Conservation (phyloP, 2,888 invertebrate genomes). For the Acrobasis suavella region DNA sequence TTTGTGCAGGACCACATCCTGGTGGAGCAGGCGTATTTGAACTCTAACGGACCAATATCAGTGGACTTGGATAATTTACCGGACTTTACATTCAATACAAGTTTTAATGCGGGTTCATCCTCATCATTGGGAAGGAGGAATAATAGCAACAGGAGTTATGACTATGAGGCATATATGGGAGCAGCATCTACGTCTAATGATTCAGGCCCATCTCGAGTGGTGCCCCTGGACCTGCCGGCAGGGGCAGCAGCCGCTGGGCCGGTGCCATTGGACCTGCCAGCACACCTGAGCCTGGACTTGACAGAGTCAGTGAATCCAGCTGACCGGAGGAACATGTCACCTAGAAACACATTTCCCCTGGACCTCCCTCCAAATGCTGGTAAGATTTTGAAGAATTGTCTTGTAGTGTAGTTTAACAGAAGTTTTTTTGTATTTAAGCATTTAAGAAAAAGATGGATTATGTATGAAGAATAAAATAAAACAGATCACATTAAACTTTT, state of each 20-base stretch:
- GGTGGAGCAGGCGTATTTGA: constrained; percentile 88
- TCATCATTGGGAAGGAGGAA: constrained; percentile 65
- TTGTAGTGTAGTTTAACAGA: too few species aligned
- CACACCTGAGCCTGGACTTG: constrained; percentile 70
- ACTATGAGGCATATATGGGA: constrained; percentile 65
- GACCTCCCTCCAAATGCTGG: constrained; percentile 76
- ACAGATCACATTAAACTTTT: too few species aligned
- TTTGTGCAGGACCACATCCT: constrained; percentile 95
- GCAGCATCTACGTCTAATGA: constrained; percentile 59
- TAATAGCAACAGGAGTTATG: constrained; percentile 61
- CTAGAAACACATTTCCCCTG: constrained; percentile 69
- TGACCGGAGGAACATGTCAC: constrained; percentile 71
- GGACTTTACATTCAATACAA: constrained; percentile 84
- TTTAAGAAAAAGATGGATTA: too few species aligned
- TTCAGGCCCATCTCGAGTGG: constrained; percentile 51
- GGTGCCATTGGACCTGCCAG: constrained; percentile 60
- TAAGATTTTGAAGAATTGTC: constrained; percentile 36
- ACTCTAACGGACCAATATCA: constrained; percentile 76
- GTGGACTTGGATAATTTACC: constrained; percentile 86
- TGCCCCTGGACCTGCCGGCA: constrained; percentile 65
- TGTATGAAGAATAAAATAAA: too few species aligned
- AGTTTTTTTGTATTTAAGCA: too few species aligned
- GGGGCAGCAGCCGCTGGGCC: constrained; percentile 66
- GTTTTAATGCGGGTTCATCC: constrained; percentile 68
- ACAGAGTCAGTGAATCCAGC: constrained; percentile 76